Evolutionary conservation across 2,113 vertebrate species (phyloP), one percentile per base, ranked within the genome.

Genomic region (Indri indri): DNA sequence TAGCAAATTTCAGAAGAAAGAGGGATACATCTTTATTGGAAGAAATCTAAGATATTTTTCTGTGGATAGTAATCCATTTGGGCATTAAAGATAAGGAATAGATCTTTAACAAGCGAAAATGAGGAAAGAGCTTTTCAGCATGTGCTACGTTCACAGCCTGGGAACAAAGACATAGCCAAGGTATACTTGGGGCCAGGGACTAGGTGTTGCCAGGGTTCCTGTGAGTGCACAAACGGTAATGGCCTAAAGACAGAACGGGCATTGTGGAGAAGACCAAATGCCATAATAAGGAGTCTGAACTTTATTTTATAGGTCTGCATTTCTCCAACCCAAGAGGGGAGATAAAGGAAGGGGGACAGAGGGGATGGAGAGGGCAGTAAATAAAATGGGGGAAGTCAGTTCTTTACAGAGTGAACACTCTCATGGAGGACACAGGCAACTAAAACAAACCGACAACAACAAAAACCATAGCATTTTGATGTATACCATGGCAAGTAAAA

Each of bases 311-410:
- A 42, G 13, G 57, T 57, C 77, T 90, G 52, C 8, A 23, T 30
- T 77, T 93, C 65, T 84, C 90, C 54, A 54, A 57, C 2, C 88
- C 8, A 27, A 84, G 17, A 77, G 1, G 32, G 23, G 27, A 13
- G 9, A 30, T 1, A 34, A 2, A 23, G 25, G 59, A 23, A 22
- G 3, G 32, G 37, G 3, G n/a, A 68, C 0, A 42, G 7, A n/a
- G 27, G 27, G 10, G 37, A 18, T 6, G 3, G 12, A 81, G 3
- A 13, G 0, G 68, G 20, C 42, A 59, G 27, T 63, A 23, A 91
- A 34, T 10, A 61, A 59, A 86, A 85, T 9, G 40, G n/a, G 30
- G 25, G 34, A n/a, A 52, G 5, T 50, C 32, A 57, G 4, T 40
- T 91, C 70, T 82, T 77, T 47, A 79, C 25, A 4, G 13, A 52